phyloP scores from a whole-genome alignment of 2,888 invertebrate genomes.

The Chouioia cunea region DNA sequence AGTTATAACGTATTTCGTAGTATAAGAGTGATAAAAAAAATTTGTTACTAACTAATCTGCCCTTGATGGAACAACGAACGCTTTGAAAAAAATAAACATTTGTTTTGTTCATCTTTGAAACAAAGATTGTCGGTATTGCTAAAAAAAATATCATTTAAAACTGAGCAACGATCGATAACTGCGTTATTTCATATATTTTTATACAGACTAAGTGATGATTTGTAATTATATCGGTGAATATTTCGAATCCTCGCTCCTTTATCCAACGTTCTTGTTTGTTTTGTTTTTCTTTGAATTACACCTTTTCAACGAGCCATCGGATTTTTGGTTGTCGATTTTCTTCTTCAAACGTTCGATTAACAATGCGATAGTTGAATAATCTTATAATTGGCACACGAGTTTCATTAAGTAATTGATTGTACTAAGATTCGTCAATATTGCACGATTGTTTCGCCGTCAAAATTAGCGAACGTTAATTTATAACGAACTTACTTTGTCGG shows the following conservation, averaged over 20 bases:
- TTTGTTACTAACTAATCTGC: constrained; percentile 1
- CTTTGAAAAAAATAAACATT: constrained; percentile 24
- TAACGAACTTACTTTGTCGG: too few species aligned
- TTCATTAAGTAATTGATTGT: constrained; percentile 13
- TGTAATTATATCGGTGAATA: constrained; percentile 15
- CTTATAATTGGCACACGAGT: constrained; percentile 35
- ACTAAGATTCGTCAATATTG: not conserved
- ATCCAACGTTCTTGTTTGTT: too few species aligned
- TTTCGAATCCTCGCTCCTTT: constrained; percentile 11
- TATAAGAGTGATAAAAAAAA: not conserved
- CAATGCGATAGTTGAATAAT: constrained; percentile 9
- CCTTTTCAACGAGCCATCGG: not conserved
- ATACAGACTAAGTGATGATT: constrained; percentile 10
- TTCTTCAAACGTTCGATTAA: constrained; percentile 2
- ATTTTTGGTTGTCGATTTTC: constrained; percentile 24
- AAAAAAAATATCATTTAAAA: not conserved
- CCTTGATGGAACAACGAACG: constrained; percentile 6
- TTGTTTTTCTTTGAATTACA: not conserved
- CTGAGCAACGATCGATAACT: constrained; percentile 3
- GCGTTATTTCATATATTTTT: constrained; percentile 14
- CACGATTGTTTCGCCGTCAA: too few species aligned
- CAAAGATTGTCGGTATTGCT: not conserved
- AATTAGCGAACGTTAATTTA: too few species aligned
- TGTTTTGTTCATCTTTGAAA: constrained; percentile 15
- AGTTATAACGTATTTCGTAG: constrained; percentile 22